Conservation (phyloP, 2,888 invertebrate species). For the Eristalis intricaria region DNA sequence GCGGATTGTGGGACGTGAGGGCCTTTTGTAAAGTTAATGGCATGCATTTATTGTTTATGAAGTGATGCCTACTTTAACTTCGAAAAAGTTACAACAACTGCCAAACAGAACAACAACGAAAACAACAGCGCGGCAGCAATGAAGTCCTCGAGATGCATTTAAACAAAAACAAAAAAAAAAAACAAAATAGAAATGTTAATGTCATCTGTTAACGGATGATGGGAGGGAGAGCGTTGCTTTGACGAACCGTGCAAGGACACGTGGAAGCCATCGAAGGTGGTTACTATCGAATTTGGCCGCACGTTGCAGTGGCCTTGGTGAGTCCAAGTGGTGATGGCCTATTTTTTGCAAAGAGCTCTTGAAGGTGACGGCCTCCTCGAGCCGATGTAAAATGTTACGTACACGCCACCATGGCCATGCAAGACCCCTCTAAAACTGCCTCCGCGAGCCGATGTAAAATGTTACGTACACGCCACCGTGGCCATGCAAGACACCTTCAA, state of each 20-base stretch:
- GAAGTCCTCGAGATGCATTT: slow-evolving; percentile 59
- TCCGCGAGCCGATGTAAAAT: no score
- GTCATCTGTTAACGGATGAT: slow-evolving; percentile 4
- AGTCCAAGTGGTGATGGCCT: background rate
- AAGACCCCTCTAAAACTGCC: no score
- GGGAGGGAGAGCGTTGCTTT: background rate
- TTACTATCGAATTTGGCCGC: background rate
- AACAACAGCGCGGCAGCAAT: slow-evolving; percentile 3
- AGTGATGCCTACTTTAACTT: slow-evolving; percentile 68
- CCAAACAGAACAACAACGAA: background rate
- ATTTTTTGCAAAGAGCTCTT: background rate
- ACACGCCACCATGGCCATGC: no score
- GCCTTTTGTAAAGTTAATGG: slow-evolving; percentile 64
- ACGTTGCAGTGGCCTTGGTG: background rate
- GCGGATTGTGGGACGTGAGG: background rate
- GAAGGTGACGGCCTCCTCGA: no score
- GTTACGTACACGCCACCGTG: no score
- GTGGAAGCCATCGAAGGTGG: background rate
- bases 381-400: no score
- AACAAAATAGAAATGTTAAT: slow-evolving; percentile 15
- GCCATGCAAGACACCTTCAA: no score
- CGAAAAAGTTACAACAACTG: slow-evolving; percentile 16
- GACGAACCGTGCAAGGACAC: slow-evolving; percentile 12
- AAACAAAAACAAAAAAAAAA: slow-evolving; percentile 2
- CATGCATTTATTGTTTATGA: slow-evolving; percentile 66